Evolutionary conservation across 2,797 vertebrate genomes (phyloP).

Genomic region (Echeneis naucrates): DNA sequence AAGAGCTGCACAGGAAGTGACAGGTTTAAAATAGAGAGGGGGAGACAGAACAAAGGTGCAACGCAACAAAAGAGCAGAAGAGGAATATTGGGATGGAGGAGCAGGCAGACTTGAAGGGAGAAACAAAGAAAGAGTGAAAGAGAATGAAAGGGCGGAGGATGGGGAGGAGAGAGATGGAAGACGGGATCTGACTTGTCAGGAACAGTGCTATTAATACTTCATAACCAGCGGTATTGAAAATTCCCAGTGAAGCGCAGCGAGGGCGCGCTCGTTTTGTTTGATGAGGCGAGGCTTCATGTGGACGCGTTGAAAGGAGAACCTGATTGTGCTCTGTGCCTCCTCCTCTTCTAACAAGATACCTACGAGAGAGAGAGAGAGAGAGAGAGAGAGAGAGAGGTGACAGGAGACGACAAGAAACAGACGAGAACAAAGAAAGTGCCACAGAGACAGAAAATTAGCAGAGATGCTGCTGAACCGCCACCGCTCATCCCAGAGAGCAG

Average conservation of each 20-base stretch:
- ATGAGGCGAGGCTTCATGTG: conserved; percentile 68
- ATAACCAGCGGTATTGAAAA: conserved; percentile 78
- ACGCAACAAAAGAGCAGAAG: conserved; percentile 41
- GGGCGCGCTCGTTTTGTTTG: conserved; percentile 68
- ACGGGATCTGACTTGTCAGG: conserved; percentile 67
- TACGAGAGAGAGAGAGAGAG: conserved; percentile 45
- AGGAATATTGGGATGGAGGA: conserved; percentile 52
- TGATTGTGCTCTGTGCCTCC: conserved; percentile 71
- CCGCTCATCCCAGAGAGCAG: conserved; percentile 29
- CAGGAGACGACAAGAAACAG: conserved; percentile 40
- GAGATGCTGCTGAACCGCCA: conserved; percentile 29
- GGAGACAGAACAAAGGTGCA: conserved; percentile 56
- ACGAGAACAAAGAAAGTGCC: conserved; percentile 58
- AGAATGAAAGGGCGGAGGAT: conserved; percentile 46
- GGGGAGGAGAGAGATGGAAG: conserved; percentile 36
- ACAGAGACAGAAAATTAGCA: conserved; percentile 45
- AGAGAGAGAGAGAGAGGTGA: conserved; percentile 36
- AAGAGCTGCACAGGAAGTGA: conserved; percentile 43
- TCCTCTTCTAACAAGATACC: conserved; percentile 73
- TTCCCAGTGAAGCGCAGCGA: conserved; percentile 75
- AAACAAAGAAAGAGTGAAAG: conserved; percentile 58
- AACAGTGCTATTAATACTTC: conserved; percentile 81
- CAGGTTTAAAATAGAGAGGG: conserved; percentile 57
- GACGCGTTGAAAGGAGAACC: conserved; percentile 61
- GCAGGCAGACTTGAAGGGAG: conserved; percentile 55